Conservation (phyloP, 1,140 invertebrate species). For the Heliconius himera region DNA sequence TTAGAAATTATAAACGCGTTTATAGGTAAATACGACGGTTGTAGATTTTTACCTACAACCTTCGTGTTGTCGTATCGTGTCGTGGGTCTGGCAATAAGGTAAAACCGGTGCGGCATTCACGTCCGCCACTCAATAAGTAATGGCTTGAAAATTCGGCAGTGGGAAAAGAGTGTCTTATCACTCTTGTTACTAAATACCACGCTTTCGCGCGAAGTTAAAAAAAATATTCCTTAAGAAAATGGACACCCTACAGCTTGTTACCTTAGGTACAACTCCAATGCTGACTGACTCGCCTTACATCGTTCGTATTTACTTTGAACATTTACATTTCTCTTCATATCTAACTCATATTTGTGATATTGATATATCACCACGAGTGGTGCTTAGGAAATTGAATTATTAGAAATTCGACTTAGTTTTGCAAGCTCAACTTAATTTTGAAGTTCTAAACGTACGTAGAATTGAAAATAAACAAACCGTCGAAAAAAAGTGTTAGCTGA, state of each 20-base stretch:
- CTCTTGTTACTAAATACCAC: too few relatives aligned
- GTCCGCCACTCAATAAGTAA: too few relatives aligned
- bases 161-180: too few relatives aligned
- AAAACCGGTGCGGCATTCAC: too few relatives aligned
- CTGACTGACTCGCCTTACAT: slow-evolving; percentile 9
- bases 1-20: too few relatives aligned
- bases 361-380: neutral
- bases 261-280: neutral
- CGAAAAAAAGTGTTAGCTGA: neutral
- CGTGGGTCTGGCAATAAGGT: too few relatives aligned
- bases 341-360: slow-evolving; percentile 15
- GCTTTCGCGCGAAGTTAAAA: neutral
- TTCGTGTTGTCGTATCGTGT: too few relatives aligned
- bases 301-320: slow-evolving; percentile 18
- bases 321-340: slow-evolving; percentile 1
- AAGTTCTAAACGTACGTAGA: too few relatives aligned
- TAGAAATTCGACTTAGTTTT: neutral
- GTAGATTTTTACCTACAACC: too few relatives aligned
- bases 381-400: neutral
- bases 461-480: neutral
- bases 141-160: too few relatives aligned
- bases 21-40: too few relatives aligned
- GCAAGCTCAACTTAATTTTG: too few relatives aligned
- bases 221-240: neutral
- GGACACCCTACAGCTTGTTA: neutral